phyloP scores from a whole-genome alignment of 2,113 vertebrate species.

The Siphamia tubifer region DNA sequence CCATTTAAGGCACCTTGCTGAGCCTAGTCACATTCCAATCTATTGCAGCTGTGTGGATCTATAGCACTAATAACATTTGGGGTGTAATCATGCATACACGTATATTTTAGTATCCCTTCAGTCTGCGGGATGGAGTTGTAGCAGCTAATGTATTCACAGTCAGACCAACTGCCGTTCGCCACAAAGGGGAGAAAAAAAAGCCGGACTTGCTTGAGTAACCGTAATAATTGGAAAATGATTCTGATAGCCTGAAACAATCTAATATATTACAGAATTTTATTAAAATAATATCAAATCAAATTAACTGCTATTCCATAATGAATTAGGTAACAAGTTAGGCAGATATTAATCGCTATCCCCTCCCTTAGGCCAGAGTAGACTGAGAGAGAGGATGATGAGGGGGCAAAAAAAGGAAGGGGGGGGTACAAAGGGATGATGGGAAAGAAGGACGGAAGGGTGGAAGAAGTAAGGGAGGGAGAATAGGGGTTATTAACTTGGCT shows the following conservation, averaged over 20 bases:
- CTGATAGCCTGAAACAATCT: slow-evolving; percentile 99
- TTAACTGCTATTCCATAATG: slow-evolving; percentile 99
- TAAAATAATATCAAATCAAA: slow-evolving; percentile 99
- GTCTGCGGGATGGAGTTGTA: slow-evolving; percentile 88
- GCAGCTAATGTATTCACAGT: slow-evolving; percentile 94
- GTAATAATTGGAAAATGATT: slow-evolving; percentile 99
- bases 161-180: slow-evolving; percentile 91
- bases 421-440: slow-evolving; percentile 25
- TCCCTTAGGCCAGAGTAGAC: slow-evolving; percentile 88
- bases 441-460: slow-evolving; percentile 18
- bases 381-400: slow-evolving; percentile 85
- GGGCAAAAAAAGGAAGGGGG: slow-evolving; percentile 42
- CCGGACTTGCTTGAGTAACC: slow-evolving; percentile 96
- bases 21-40: slow-evolving; percentile 70
- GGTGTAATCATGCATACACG: slow-evolving; percentile 88
- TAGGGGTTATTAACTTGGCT: slow-evolving; percentile 90
- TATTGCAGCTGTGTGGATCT: slow-evolving; percentile 54
- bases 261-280: slow-evolving; percentile 99
- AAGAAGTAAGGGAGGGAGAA: slow-evolving; percentile 13
- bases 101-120: slow-evolving; percentile 80
- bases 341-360: slow-evolving; percentile 98
- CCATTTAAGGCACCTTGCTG: slow-evolving; percentile 74
- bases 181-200: slow-evolving; percentile 70
- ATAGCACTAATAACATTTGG: slow-evolving; percentile 84
- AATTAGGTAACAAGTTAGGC: slow-evolving; percentile 99